phyloP scores from a whole-genome alignment of 2,888 invertebrate species.

The Athripsodes cinereus region DNA sequence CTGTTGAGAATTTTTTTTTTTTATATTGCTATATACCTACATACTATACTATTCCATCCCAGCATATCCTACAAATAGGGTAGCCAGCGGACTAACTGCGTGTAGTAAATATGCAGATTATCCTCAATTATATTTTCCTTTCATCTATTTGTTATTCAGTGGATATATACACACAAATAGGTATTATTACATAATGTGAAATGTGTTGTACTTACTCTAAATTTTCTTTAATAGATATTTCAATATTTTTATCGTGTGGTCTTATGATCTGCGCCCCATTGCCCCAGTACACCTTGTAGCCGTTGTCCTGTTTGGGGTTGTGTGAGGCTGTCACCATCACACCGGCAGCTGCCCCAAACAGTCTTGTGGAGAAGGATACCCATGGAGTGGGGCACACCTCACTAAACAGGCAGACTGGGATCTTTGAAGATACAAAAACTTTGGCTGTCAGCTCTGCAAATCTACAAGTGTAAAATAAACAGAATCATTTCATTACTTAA shows the following conservation, averaged over 20 bases:
- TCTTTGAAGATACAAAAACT: conserved; percentile 68
- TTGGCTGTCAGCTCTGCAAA: conserved; percentile 85
- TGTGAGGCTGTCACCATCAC: conserved; percentile 95
- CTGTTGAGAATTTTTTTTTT: background rate
- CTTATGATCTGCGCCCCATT: conserved; percentile 94
- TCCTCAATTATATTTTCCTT: too few species aligned
- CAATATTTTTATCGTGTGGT: conserved; percentile 86
- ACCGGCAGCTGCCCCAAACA: conserved; percentile 72
- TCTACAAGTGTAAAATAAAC: conserved; percentile 53
- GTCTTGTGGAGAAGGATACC: conserved; percentile 77
- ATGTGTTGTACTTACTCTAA: conserved; percentile 52
- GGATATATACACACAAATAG: too few species aligned
- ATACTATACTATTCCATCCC: too few species aligned
- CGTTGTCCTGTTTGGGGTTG: conserved; percentile 93
- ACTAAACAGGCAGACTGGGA: conserved; percentile 77
- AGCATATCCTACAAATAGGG: too few species aligned
- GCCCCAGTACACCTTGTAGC: conserved; percentile 95
- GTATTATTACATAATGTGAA: too few species aligned
- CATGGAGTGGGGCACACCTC: conserved; percentile 87
- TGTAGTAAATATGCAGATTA: too few species aligned
- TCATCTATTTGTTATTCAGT: too few species aligned
- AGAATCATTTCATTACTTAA: too few species aligned
- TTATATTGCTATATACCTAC: too few species aligned
- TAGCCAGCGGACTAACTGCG: too few species aligned
- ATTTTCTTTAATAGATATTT: conserved; percentile 68